These are phyloP conservation scores for Rhorus exstirpatorius DNA, from an alignment of 2,888 invertebrate species.

Conservation along the genomic window DNA sequence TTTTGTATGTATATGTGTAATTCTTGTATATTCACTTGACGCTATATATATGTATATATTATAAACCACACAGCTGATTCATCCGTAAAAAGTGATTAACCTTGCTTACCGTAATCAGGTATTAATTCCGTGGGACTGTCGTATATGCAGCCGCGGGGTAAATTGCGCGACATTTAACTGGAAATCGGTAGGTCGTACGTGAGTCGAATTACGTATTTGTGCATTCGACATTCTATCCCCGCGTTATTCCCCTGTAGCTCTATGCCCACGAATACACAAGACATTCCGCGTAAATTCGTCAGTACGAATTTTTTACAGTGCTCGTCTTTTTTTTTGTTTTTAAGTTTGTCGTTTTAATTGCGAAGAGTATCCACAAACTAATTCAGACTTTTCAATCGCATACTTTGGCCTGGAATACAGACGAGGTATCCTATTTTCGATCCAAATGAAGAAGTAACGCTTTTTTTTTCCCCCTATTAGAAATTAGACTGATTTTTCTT, in stretches of 20 bases:
- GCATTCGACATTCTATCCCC: constrained; percentile 46
- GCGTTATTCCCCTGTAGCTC: constrained; percentile 27
- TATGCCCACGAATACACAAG: constrained; percentile 5
- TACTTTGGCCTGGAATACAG: too few relatives aligned
- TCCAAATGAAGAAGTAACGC: too few relatives aligned
- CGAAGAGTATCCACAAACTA: too few relatives aligned
- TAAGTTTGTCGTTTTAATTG: too few relatives aligned
- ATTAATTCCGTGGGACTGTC: constrained; percentile 84
- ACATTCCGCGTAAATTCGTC: background rate
- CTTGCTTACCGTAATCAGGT: constrained; percentile 85
- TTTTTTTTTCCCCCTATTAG: too few relatives aligned
- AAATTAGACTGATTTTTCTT: too few relatives aligned
- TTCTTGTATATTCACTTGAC: constrained; percentile 1
- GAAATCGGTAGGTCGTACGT: constrained; percentile 83
- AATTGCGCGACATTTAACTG: constrained; percentile 83
- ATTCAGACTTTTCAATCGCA: too few relatives aligned
- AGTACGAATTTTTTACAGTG: too few relatives aligned
- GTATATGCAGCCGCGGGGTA: constrained; percentile 78
- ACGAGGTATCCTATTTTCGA: too few relatives aligned
- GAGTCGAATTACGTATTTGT: constrained; percentile 77
- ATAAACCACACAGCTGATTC: constrained; percentile 78
- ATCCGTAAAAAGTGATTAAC: constrained; percentile 83
- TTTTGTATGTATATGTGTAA: constrained; percentile 16
- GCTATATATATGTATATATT: too few relatives aligned
- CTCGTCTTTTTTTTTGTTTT: too few relatives aligned